Percentiles rank a stretch among this genome's conserved stretches.
These are phyloP conservation scores for Hydrolagus affinis DNA, from an alignment of 2,113 vertebrate species.

Conservation along the genomic window DNA sequence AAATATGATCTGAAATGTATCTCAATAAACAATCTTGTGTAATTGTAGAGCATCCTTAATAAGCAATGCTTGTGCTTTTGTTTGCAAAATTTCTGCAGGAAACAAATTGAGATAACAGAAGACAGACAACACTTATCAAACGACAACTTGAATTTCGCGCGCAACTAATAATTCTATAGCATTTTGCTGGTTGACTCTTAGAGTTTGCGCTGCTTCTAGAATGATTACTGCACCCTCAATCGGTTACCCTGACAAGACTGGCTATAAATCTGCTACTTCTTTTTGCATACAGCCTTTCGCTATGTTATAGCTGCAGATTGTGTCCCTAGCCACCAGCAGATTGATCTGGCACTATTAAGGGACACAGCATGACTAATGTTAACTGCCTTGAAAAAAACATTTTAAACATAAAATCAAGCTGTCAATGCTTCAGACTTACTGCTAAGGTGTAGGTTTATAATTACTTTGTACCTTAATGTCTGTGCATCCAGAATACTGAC, in stretches of 20 bases:
- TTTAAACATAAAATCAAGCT: neutral
- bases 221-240: constrained; percentile 1
- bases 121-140: neutral
- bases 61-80: neutral
- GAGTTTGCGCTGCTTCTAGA: neutral
- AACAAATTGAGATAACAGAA: neutral
- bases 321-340: neutral
- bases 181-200: constrained; percentile 11
- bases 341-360: constrained; percentile 14
- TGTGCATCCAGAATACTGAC: neutral
- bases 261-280: constrained; percentile 5
- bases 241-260: constrained; percentile 12
- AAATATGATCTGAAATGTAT: neutral
- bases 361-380: neutral
- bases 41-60: neutral
- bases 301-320: neutral
- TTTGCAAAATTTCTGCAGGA: constrained; percentile 4
- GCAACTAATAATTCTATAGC: neutral
- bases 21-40: neutral
- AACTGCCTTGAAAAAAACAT: constrained; percentile 15
- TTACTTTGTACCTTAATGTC: neutral
- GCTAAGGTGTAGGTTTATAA: constrained; percentile 9
- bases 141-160: neutral
- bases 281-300: neutral
- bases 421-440: neutral